Evolutionary conservation across 2,888 invertebrate genomes (phyloP).

Genomic region (Aethes cnicana): DNA sequence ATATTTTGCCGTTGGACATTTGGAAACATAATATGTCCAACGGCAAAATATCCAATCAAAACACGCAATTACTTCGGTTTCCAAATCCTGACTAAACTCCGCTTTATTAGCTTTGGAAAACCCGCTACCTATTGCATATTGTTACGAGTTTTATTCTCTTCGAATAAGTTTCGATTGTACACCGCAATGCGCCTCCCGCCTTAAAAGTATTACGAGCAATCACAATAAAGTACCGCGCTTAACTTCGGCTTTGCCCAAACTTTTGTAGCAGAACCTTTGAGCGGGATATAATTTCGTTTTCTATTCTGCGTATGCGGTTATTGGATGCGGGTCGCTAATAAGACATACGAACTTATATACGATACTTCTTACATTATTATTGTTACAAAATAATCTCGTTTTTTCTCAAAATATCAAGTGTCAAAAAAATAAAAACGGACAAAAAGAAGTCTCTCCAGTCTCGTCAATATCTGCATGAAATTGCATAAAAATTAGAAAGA

Average conservation of each 20-base stretch:
- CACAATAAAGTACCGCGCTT: constrained; percentile 57
- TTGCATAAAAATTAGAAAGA: too few species aligned
- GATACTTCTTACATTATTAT: too few species aligned
- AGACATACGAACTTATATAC: too few species aligned
- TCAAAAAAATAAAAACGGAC: too few species aligned
- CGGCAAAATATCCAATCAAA: constrained; percentile 8
- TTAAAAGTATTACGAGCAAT: constrained; percentile 64
- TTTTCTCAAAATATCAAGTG: too few species aligned
- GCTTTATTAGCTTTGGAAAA: constrained; percentile 40
- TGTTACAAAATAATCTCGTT: too few species aligned
- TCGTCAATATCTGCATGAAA: too few species aligned
- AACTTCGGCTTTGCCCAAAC: constrained; percentile 48
- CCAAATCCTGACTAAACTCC: constrained; percentile 35
- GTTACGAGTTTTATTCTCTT: constrained; percentile 61
- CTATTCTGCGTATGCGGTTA: constrained; percentile 23
- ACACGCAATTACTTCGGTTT: constrained; percentile 33
- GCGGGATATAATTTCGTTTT: constrained; percentile 29
- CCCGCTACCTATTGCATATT: constrained; percentile 55
- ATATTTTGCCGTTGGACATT: too few species aligned
- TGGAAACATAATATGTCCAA: too few species aligned
- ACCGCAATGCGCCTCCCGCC: constrained; percentile 60
- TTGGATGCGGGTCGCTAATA: constrained; percentile 17
- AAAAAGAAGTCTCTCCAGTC: too few species aligned
- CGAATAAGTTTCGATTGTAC: constrained; percentile 64
- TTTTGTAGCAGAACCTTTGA: constrained; percentile 38